Evolutionary conservation across 1,140 invertebrate species (phyloP).

Genomic region (Geopemphigus sp.): DNA sequence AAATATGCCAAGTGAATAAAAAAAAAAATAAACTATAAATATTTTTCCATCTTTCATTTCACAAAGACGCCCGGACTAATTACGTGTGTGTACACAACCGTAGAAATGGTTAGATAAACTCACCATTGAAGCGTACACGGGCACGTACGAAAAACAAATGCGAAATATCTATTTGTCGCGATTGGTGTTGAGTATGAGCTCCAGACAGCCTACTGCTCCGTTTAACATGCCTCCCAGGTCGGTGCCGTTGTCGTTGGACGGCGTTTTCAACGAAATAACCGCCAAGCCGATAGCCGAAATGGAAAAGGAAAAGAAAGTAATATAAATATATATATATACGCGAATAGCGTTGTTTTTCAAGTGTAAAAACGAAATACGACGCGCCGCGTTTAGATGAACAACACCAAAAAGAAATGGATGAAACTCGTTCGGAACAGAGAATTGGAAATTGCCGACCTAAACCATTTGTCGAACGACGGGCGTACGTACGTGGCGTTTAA

Average conservation of each 20-base stretch:
- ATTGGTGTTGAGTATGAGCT: constrained; percentile 7
- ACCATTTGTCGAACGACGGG: constrained; percentile 23
- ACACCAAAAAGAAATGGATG: constrained; percentile 13
- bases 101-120: constrained; percentile 40
- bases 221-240: neutral
- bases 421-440: constrained; percentile 8
- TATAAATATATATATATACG: no score
- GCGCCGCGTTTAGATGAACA: neutral
- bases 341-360: no score
- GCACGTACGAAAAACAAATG: neutral
- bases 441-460: constrained; percentile 23
- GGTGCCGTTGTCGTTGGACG: neutral
- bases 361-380: neutral
- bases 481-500: constrained; percentile 17
- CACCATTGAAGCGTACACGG: neutral
- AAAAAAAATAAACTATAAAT: no score
- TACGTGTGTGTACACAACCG: no score
- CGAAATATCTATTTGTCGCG: constrained; percentile 31
- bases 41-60: no score
- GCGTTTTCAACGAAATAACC: neutral
- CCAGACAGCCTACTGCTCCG: neutral
- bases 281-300: neutral
- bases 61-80: no score
- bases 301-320: constrained; percentile 3
- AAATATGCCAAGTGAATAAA: constrained; percentile 16